A percentile compares a stretch with the other conserved stretches of the same genome.
Conservation (phyloP, 1,140 invertebrate species). For the Drosophila auraria region DNA sequence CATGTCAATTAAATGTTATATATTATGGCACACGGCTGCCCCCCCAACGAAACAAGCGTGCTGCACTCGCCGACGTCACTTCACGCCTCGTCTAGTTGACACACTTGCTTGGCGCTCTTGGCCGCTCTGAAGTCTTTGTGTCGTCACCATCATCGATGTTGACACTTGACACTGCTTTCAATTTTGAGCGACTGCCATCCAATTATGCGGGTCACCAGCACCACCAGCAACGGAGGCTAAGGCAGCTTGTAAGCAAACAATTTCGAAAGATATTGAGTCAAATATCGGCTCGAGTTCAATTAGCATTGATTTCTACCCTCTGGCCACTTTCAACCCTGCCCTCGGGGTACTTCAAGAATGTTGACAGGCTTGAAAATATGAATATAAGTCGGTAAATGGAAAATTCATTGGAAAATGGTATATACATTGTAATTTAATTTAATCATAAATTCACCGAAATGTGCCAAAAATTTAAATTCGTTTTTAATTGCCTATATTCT, state of each 20-base stretch:
- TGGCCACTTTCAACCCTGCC: constrained; percentile 23
- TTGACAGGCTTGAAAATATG: constrained; percentile 4
- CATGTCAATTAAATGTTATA: constrained; percentile 82
- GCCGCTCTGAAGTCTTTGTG: constrained; percentile 31
- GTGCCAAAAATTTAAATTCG: not conserved
- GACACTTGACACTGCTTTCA: constrained; percentile 75
- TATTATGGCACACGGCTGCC: constrained; percentile 60
- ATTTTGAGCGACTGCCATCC: constrained; percentile 42
- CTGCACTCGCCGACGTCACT: constrained; percentile 71
- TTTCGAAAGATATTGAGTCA: constrained; percentile 66
- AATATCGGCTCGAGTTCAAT: constrained; percentile 67
- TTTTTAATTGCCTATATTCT: not conserved
- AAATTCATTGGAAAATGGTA: not conserved
- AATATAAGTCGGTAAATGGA: not conserved
- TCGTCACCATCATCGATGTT: constrained; percentile 68
- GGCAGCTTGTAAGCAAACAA: constrained; percentile 35
- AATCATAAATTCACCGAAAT: not conserved
- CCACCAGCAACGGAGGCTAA: constrained; percentile 14
- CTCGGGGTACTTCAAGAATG: constrained; percentile 52
- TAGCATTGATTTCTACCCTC: constrained; percentile 75
- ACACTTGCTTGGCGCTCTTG: constrained; percentile 51
- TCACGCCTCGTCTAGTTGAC: constrained; percentile 60
- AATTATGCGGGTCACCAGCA: constrained; percentile 64
- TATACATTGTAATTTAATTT: not conserved
- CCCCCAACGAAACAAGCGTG: constrained; percentile 21